Conservation (phyloP, 2,113 vertebrate genomes). For the human (Homo sapiens) region DNA sequence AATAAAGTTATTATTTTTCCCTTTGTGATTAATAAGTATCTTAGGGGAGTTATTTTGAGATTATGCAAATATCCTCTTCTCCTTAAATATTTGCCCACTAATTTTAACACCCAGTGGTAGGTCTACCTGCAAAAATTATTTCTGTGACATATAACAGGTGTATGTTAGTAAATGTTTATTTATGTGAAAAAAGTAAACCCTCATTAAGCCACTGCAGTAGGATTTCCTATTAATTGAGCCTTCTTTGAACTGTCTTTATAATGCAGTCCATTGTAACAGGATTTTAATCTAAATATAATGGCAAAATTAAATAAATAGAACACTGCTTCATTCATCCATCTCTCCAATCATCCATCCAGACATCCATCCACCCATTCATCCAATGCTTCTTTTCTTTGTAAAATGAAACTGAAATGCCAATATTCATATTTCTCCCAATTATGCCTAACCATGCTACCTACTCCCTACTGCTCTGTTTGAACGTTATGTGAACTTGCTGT, state of each 20-base stretch:
- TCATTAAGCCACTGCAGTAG: background rate
- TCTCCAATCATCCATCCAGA: background rate
- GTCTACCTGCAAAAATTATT: background rate
- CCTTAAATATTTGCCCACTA: background rate
- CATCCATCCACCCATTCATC: background rate
- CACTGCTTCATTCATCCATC: background rate
- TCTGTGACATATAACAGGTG: background rate
- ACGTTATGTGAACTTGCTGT: background rate
- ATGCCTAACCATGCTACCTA: background rate
- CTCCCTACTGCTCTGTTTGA: constrained; percentile 9
- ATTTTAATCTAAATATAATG: constrained; percentile 22
- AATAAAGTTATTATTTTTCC: background rate
- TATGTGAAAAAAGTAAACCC: background rate
- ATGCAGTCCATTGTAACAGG: background rate
- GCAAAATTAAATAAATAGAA: constrained; percentile 4
- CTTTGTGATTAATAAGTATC: background rate
- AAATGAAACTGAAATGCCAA: background rate
- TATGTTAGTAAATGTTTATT: background rate
- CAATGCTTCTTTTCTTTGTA: background rate
- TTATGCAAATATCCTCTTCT: constrained; percentile 18
- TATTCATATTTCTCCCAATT: constrained; percentile 29
- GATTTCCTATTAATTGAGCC: constrained; percentile 3
- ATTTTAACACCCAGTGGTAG: background rate
- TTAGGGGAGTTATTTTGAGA: background rate
- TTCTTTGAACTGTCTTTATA: constrained; percentile 19